Conservation (phyloP, 2,113 vertebrate genomes). For the Centropristis striata region DNA sequence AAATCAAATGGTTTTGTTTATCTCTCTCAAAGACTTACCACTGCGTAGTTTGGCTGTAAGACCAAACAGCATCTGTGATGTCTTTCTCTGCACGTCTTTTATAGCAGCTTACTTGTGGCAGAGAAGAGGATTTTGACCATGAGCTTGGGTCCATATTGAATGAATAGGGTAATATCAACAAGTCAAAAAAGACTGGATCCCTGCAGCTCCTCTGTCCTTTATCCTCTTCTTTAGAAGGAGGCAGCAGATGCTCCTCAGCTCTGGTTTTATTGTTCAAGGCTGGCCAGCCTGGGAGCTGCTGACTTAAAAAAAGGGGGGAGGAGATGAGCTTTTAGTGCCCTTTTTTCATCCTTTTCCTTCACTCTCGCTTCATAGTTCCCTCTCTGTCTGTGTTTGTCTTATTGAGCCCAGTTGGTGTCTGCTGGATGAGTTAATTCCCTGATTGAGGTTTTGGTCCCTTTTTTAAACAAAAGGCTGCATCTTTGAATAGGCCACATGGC, state of each 20-base stretch:
- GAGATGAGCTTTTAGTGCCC: slow-evolving; percentile 56
- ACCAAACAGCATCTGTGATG: not conserved
- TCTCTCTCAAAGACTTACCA: not conserved
- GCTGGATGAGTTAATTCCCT: slow-evolving; percentile 69
- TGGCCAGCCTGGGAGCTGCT: slow-evolving; percentile 62
- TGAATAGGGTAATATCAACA: slow-evolving; percentile 56
- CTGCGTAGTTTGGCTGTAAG: not conserved
- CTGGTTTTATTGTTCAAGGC: slow-evolving; percentile 72
- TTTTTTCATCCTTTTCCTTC: slow-evolving; percentile 34
- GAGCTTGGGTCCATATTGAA: slow-evolving; percentile 33
- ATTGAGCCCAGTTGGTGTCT: slow-evolving; percentile 59
- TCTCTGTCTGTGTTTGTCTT: slow-evolving; percentile 47
- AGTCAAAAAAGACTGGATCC: slow-evolving; percentile 67
- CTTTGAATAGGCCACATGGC: slow-evolving; percentile 80
- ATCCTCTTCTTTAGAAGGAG: slow-evolving; percentile 60
- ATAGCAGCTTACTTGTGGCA: not conserved
- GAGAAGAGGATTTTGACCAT: slow-evolving; percentile 41
- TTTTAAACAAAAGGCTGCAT: slow-evolving; percentile 71
- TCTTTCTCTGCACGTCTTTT: slow-evolving; percentile 1
- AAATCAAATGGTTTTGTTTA: slow-evolving; percentile 2
- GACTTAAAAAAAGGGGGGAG: slow-evolving; percentile 67
- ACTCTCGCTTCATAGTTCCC: slow-evolving; percentile 41
- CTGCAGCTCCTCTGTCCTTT: slow-evolving; percentile 59
- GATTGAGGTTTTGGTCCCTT: slow-evolving; percentile 53
- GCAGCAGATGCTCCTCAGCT: slow-evolving; percentile 80